These are phyloP conservation scores for Osmoderma eremita DNA, from an alignment of 2,888 invertebrate species.

Conservation along the genomic window DNA sequence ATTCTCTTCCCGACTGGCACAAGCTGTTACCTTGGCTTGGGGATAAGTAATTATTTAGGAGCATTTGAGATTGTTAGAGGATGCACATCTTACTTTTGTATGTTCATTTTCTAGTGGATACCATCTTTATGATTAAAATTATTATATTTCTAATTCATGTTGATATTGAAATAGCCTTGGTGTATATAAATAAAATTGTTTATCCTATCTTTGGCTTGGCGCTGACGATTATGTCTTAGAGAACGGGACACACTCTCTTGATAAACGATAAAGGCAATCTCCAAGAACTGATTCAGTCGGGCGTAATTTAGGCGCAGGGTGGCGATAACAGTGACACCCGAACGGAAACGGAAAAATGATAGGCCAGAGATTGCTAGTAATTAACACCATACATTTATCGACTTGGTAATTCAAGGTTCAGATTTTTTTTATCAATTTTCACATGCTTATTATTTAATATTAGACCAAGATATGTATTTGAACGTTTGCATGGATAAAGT, in stretches of 20 bases:
- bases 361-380: slow-evolving; percentile 39
- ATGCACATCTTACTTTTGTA: no score
- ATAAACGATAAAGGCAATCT: slow-evolving; percentile 46
- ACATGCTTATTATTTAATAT: slow-evolving; percentile 15
- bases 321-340: slow-evolving; percentile 49
- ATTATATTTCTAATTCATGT: background rate
- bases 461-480: no score
- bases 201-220: slow-evolving; percentile 21
- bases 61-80: no score
- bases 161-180: background rate
- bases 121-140: background rate
- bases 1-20: no score
- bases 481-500: no score
- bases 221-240: slow-evolving; percentile 29
- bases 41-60: no score
- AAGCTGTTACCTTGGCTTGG: no score
- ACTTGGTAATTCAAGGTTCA: slow-evolving; percentile 31
- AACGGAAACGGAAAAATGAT: slow-evolving; percentile 55
- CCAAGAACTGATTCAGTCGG: slow-evolving; percentile 47
- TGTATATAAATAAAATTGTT: background rate
- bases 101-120: background rate
- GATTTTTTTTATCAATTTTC: slow-evolving; percentile 31
- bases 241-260: slow-evolving; percentile 35
- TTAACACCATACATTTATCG: slow-evolving; percentile 31
- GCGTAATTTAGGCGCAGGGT: slow-evolving; percentile 35